Conservation (phyloP, 2,888 invertebrate species). For the Nebria salina region DNA sequence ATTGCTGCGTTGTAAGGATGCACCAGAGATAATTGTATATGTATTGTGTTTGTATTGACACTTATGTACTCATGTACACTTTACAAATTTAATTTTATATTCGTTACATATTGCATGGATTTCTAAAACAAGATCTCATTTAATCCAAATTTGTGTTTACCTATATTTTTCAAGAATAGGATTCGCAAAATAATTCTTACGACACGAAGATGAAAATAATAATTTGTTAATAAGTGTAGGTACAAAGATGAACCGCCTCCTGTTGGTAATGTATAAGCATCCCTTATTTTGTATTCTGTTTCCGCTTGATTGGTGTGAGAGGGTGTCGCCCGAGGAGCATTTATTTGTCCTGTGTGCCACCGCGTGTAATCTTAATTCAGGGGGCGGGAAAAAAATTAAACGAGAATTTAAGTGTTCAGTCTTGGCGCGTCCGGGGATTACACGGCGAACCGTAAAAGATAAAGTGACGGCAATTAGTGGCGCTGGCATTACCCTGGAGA, state of each 20-base stretch:
- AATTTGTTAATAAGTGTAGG: no score
- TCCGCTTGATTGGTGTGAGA: neutral
- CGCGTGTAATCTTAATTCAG: slow-evolving; percentile 43
- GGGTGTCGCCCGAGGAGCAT: slow-evolving; percentile 14
- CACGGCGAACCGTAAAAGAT: slow-evolving; percentile 43
- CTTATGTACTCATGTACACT: neutral
- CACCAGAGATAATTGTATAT: slow-evolving; percentile 43
- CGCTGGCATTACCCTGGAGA: slow-evolving; percentile 34
- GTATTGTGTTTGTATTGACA: slow-evolving; percentile 26
- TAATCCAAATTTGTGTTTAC: no score
- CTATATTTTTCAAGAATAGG: no score
- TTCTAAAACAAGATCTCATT: no score
- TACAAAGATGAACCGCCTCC: no score
- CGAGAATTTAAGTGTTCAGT: slow-evolving; percentile 42
- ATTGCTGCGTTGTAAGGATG: slow-evolving; percentile 34
- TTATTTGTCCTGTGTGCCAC: slow-evolving; percentile 42
- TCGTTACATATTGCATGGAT: no score
- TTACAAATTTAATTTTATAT: neutral
- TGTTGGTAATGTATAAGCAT: neutral
- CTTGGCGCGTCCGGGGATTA: slow-evolving; percentile 39
- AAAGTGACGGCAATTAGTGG: slow-evolving; percentile 46
- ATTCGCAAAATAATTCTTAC: no score
- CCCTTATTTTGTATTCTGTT: neutral
- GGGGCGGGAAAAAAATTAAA: slow-evolving; percentile 46
- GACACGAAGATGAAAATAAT: no score